Evolutionary conservation across 1,140 invertebrate genomes (phyloP), one percentile per base, ranked within the genome.

Genomic region (Camponotus pennsylvanicus): DNA sequence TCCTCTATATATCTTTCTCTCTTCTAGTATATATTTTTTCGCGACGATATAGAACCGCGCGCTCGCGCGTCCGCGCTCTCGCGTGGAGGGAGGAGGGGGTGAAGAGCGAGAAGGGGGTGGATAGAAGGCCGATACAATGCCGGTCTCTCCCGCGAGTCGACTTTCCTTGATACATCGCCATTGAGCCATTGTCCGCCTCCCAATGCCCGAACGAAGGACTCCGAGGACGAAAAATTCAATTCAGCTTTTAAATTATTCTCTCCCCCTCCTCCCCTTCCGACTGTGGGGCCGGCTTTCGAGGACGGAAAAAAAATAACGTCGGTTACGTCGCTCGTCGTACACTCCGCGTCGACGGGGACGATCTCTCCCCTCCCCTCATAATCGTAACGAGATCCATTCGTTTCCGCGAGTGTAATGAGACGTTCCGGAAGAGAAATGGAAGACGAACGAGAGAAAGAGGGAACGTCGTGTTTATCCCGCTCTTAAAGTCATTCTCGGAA

Each of bases 141-240:
- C 92, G 89, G 92, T 90, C 93, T 95, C 94, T 95, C 94, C 93
- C 93, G 92, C 92, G 93, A 95, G 94, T 95, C 95, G 95, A 95
- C 95, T 95, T 95, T 95, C 95, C 94, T 95, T 95, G 95, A 95
- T 95, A 95, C 94, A 95, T 95, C 94, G 94, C 94, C 93, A 95
- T 95, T 95, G 94, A 95, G 92, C 94, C 92, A 95, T 95, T 95
- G 95, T 95, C 94, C 95, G 94, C 94, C 91, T 94, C 92, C 94
- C 94, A 94, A 95, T 95, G 93, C 93, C 93, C 93, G 93, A 94
- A 95, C 93, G 94, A 95, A 95, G 94, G 94, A 95, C 93, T 94
- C 93, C 91, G 88, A 94, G 93, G 93, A 94, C 94, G 94, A 94
- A 95, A 95, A 95, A 95, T 95, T 95, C 95, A 95, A 95, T 95